A percentile compares a stretch with the other conserved stretches of the same genome.
Conservation (phyloP, 2,113 vertebrate genomes). For the Butastur rufipennis region DNA sequence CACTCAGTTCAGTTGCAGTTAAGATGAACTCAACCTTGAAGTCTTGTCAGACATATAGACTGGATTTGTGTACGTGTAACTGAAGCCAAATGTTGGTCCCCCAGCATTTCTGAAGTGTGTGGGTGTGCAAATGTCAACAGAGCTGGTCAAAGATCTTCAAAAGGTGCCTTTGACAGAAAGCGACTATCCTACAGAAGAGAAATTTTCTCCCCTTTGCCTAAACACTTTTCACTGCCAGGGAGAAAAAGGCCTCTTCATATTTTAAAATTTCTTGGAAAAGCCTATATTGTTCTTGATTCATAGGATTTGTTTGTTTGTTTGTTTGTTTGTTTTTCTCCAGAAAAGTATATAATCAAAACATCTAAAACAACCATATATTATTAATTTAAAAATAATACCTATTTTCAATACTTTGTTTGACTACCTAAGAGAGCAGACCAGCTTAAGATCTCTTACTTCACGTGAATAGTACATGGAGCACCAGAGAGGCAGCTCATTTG, state of each 20-base stretch:
- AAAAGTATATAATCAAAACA: neutral
- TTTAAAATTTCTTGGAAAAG: neutral
- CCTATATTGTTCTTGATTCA: neutral
- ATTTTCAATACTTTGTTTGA: neutral
- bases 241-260: neutral
- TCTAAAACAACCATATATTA: neutral
- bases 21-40: constrained; percentile 6
- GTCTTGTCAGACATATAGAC: neutral
- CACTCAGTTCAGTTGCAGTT: neutral
- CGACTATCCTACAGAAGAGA: accelerated
- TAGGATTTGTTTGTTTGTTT: too few species aligned
- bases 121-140: neutral
- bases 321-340: too few species aligned
- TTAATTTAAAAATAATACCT: neutral
- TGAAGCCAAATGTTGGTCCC: neutral
- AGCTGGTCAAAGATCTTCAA: neutral
- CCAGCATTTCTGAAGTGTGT: neutral
- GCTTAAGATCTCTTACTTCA: neutral
- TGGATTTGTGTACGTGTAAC: neutral
- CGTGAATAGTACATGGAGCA: accelerated
- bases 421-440: neutral
- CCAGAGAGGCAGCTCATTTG: neutral
- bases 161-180: neutral
- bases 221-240: neutral
- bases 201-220: neutral